Conservation (phyloP, 2,797 vertebrate genomes). For the Setipinna tenuifilis region DNA sequence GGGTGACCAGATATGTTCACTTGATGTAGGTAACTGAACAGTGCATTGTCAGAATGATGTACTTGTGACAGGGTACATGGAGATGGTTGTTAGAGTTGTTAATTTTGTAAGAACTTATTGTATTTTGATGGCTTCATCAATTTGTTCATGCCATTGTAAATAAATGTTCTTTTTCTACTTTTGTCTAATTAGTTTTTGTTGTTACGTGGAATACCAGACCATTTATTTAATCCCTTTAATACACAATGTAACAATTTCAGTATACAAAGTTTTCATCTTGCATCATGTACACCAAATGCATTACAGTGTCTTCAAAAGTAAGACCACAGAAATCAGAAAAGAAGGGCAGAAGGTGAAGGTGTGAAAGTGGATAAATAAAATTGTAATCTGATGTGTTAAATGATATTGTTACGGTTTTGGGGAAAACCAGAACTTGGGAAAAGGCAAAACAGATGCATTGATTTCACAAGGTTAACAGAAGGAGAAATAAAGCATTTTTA, state of each 20-base stretch:
- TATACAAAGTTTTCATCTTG: background rate
- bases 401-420: background rate
- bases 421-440: background rate
- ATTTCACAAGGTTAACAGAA: background rate
- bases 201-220: background rate
- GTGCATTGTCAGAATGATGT: background rate
- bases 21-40: constrained; percentile 1
- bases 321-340: background rate
- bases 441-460: background rate
- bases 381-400: background rate
- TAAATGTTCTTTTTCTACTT: constrained; percentile 52
- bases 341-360: background rate
- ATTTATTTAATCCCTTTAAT: background rate
- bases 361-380: background rate
- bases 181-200: background rate
- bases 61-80: background rate
- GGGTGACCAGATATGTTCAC: background rate
- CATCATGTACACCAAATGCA: background rate
- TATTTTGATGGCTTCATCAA: constrained; percentile 37
- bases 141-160: constrained; percentile 48
- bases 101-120: constrained; percentile 2
- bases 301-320: background rate
- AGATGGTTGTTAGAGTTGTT: background rate
- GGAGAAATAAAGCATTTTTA: background rate
- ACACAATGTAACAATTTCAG: background rate